phyloP scores from a whole-genome alignment of 1,140 invertebrate genomes.

The Macrocentrus cingulum region DNA sequence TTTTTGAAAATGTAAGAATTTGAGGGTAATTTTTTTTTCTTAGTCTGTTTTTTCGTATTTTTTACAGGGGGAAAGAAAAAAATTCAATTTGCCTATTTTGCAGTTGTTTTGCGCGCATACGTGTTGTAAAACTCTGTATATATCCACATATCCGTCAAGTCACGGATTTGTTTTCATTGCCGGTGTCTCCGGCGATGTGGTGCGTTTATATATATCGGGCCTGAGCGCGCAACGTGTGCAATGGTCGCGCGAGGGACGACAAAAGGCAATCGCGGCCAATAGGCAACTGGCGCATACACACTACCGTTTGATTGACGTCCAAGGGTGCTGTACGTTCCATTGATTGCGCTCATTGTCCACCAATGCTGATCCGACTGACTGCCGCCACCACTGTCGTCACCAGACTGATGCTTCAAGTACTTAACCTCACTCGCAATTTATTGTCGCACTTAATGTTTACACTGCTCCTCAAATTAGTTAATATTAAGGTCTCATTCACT shows the following conservation, averaged over 20 bases:
- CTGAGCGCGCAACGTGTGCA: too few species aligned
- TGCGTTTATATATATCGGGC: constrained; percentile 2
- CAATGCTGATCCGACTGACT: constrained; percentile 33
- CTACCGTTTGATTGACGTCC: constrained; percentile 49
- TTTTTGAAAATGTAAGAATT: too few species aligned
- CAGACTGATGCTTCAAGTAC: background rate
- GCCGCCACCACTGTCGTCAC: constrained; percentile 1
- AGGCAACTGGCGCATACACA: constrained; percentile 40
- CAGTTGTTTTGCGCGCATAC: too few species aligned
- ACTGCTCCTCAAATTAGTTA: too few species aligned
- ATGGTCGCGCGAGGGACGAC: constrained; percentile 36
- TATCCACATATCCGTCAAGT: background rate
- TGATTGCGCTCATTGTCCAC: constrained; percentile 54
- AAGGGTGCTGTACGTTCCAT: constrained; percentile 40
- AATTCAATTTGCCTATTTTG: too few species aligned
- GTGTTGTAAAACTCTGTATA: too few species aligned
- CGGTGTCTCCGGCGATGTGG: background rate
- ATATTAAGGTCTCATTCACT: too few species aligned
- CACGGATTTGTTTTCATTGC: background rate
- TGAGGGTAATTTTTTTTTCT: too few species aligned
- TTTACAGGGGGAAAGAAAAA: too few species aligned
- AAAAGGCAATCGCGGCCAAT: constrained; percentile 50
- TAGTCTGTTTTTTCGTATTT: too few species aligned
- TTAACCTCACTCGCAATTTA: background rate
- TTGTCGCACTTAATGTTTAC: too few species aligned